phyloP scores from a whole-genome alignment of 2,888 invertebrate genomes.

The Cephus spinipes region DNA sequence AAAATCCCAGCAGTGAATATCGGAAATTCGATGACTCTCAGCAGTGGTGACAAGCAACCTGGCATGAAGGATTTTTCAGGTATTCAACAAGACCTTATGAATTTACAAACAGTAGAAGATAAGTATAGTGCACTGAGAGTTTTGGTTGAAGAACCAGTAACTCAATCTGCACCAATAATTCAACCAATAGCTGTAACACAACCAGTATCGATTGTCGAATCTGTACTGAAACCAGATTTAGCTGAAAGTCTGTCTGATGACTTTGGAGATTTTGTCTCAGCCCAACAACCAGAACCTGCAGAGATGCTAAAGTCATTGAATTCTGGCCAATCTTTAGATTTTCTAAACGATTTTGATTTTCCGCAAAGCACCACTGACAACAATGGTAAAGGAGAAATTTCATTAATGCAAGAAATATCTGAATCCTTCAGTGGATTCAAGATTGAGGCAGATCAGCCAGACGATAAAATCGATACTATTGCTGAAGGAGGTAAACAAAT shows the following conservation, averaged over 20 bases:
- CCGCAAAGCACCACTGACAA: constrained; percentile 28
- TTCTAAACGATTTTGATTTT: constrained; percentile 53
- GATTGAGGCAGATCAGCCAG: constrained; percentile 44
- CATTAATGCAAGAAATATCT: constrained; percentile 50
- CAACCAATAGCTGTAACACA: constrained; percentile 23
- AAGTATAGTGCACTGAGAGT: constrained; percentile 67
- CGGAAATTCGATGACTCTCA: neutral
- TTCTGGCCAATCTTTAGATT: constrained; percentile 38
- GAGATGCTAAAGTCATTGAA: constrained; percentile 23
- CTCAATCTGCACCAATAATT: constrained; percentile 18
- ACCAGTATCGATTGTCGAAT: constrained; percentile 20
- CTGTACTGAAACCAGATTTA: constrained; percentile 23
- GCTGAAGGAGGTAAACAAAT: constrained; percentile 47
- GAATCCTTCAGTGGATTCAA: constrained; percentile 56
- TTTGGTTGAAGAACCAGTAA: constrained; percentile 53
- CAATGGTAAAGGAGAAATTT: constrained; percentile 39
- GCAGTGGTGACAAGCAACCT: too few relatives aligned
- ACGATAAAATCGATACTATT: constrained; percentile 44
- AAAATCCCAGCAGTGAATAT: neutral
- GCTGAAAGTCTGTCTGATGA: constrained; percentile 56
- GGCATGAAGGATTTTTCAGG: neutral
- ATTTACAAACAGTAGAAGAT: constrained; percentile 61
- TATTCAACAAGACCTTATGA: constrained; percentile 58
- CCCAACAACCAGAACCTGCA: constrained; percentile 46
- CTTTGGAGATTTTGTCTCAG: constrained; percentile 68